phyloP scores from a whole-genome alignment of 2,797 vertebrate species.

The Morus bassanus region DNA sequence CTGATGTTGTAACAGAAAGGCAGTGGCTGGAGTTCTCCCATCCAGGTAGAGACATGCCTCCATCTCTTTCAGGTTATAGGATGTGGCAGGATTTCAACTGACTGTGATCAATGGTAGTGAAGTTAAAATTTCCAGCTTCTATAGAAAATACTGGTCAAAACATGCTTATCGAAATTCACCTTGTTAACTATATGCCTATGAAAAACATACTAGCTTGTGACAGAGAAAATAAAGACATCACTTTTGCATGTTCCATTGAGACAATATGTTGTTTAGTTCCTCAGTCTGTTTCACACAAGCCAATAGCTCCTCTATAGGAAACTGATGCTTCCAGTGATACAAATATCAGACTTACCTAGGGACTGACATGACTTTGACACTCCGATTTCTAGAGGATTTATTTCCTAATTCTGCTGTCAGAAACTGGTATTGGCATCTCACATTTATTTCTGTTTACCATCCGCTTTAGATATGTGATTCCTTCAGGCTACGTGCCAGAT shows the following conservation, averaged over 20 bases:
- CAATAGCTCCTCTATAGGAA: not conserved
- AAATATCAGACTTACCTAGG: not conserved
- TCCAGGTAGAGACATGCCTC: not conserved
- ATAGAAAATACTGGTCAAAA: not conserved
- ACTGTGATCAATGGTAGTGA: accelerated
- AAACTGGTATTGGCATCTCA: not conserved
- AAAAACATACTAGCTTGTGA: not conserved
- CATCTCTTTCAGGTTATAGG: not conserved
- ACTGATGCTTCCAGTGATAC: not conserved
- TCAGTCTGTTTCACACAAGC: not conserved
- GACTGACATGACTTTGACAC: not conserved
- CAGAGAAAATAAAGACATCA: not conserved
- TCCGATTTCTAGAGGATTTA: not conserved
- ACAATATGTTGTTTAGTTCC: not conserved
- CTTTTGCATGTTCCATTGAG: not conserved
- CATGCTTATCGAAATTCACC: not conserved
- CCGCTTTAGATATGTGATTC: not conserved
- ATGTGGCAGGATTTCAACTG: not conserved
- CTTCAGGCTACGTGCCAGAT: constrained; percentile 18
- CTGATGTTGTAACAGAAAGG: not conserved
- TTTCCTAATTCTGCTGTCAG: not conserved
- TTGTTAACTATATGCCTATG: not conserved
- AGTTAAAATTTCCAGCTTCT: not conserved
- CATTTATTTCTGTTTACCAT: not conserved
- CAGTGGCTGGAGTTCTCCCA: not conserved